Percentiles rank a stretch among this genome's conserved stretches.
phyloP scores from a whole-genome alignment of 2,888 invertebrate species.

The Sarcophaga subvicina region DNA sequence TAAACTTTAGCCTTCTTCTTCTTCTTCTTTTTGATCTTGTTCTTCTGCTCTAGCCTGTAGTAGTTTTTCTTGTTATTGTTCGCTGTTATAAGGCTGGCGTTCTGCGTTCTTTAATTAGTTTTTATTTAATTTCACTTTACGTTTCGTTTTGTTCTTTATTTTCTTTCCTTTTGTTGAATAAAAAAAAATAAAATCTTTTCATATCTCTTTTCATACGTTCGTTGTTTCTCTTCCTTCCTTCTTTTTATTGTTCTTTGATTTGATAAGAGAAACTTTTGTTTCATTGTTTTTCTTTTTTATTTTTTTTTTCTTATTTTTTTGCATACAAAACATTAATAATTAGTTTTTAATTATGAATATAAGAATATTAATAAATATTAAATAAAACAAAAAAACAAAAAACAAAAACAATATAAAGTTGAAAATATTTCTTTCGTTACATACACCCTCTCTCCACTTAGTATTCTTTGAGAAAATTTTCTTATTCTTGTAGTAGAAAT shows the following conservation, averaged over 20 bases:
- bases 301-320: background rate
- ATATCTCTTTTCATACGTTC: constrained; percentile 10
- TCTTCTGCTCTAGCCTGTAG: background rate
- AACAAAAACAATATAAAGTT: constrained; percentile 71
- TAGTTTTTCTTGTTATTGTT: background rate
- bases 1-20: background rate
- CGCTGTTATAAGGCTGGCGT: too few relatives aligned
- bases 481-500: background rate
- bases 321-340: background rate
- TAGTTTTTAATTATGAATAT: constrained; percentile 13
- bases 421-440: constrained; percentile 71
- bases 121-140: background rate
- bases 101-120: background rate
- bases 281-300: background rate
- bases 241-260: background rate
- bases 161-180: background rate
- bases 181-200: background rate
- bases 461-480: background rate
- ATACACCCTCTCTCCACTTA: background rate
- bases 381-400: constrained; percentile 64
- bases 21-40: background rate
- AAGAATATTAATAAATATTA: background rate
- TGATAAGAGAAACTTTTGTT: constrained; percentile 11
- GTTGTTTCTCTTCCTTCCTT: background rate
- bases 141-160: background rate